Conservation (phyloP, 2,797 vertebrate species). For the Nyctibius grandis region DNA sequence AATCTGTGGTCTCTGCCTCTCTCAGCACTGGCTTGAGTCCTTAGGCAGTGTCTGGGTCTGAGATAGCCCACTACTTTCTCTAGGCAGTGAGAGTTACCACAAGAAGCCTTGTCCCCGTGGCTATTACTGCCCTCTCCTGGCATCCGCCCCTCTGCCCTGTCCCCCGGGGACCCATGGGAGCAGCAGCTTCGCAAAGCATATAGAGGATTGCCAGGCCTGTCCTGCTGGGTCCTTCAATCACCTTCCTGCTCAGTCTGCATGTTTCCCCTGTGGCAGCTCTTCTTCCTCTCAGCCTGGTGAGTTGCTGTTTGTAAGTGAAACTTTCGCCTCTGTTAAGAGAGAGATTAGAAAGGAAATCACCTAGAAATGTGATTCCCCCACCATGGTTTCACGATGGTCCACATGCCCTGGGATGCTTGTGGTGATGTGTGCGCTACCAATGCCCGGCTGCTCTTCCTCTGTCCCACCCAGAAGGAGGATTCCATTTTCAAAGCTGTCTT, state of each 20-base stretch:
- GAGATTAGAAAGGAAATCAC: not conserved
- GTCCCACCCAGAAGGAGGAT: not conserved
- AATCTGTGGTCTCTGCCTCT: not conserved
- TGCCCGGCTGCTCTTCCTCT: not conserved
- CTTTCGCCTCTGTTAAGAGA: not conserved
- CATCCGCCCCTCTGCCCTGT: constrained; percentile 77
- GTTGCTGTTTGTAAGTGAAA: not conserved
- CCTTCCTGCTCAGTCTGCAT: constrained; percentile 81
- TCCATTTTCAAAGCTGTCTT: not conserved
- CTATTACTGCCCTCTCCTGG: constrained; percentile 79
- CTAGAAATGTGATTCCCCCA: not conserved
- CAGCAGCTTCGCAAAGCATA: constrained; percentile 51
- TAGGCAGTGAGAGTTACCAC: constrained; percentile 79
- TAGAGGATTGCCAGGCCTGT: constrained; percentile 81
- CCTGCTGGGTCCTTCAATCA: constrained; percentile 86
- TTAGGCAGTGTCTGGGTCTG: not conserved
- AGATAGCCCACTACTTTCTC: not conserved
- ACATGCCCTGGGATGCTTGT: not conserved
- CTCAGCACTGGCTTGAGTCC: not conserved
- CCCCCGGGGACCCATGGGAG: constrained; percentile 84
- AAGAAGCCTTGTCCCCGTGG: constrained; percentile 80
- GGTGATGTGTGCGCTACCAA: not conserved
- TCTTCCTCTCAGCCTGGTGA: constrained; percentile 83
- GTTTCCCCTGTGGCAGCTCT: constrained; percentile 89
- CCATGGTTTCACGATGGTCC: not conserved